Conservation (phyloP, 1,140 invertebrate genomes). For the Hermatobates lingyangjiaoensis region DNA sequence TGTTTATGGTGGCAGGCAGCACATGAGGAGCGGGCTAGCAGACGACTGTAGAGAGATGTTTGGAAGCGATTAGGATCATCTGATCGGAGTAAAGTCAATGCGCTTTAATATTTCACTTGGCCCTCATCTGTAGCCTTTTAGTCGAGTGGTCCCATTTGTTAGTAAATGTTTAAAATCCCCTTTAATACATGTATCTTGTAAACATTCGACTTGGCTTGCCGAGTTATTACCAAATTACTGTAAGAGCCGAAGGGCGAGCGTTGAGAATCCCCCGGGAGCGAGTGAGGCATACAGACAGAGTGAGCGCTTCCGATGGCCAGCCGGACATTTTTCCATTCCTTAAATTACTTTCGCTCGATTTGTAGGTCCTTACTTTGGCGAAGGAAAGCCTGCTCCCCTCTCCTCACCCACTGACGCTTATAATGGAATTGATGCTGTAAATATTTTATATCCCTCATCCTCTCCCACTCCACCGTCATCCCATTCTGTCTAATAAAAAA, state of each 20-base stretch:
- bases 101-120: slow-evolving; percentile 1
- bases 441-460: slow-evolving; percentile 2
- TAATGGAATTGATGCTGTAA: slow-evolving; percentile 1
- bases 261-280: background rate
- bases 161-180: slow-evolving; percentile 1
- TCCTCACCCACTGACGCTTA: background rate
- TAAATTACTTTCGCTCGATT: slow-evolving; percentile 2
- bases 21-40: too few species aligned
- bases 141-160: slow-evolving; percentile 1
- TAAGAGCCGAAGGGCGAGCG: background rate
- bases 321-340: slow-evolving; percentile 2
- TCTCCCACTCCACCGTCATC: too few species aligned
- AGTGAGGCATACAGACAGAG: background rate
- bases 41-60: too few species aligned
- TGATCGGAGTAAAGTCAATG: too few species aligned
- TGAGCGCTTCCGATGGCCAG: background rate
- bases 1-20: too few species aligned
- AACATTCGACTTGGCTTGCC: background rate
- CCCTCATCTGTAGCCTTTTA: background rate
- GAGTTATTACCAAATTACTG: slow-evolving; percentile 2
- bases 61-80: too few species aligned
- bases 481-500: too few species aligned
- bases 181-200: slow-evolving; percentile 2
- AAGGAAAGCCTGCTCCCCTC: background rate
- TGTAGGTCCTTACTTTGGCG: background rate